Evolutionary conservation across 2,888 invertebrate genomes (phyloP).

Genomic region (Ethmia dodecea): DNA sequence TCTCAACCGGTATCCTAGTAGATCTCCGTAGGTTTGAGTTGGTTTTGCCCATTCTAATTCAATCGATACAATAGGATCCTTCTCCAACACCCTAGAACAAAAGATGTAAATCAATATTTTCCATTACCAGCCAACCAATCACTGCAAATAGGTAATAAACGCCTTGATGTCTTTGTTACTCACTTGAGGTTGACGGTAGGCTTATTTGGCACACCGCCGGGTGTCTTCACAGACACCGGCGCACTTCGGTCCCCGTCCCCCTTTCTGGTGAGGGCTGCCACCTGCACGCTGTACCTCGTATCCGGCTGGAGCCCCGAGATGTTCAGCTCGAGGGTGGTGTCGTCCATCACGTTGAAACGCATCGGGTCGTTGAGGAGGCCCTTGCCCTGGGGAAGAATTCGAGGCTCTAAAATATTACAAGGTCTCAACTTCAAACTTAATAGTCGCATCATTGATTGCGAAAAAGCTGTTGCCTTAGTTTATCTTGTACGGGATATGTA

Average conservation of each 20-base stretch:
- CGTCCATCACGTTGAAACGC: conserved; percentile 90
- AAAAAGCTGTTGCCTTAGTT: too few species aligned
- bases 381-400: conserved; percentile 75
- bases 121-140: too few species aligned
- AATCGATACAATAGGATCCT: conserved; percentile 92
- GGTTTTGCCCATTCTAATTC: conserved; percentile 96
- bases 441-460: too few species aligned
- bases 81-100: conserved; percentile 84
- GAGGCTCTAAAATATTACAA: too few species aligned
- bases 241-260: conserved; percentile 97
- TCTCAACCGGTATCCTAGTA: conserved; percentile 90
- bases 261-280: conserved; percentile 96
- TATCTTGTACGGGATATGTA: too few species aligned
- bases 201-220: conserved; percentile 93
- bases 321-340: conserved; percentile 86
- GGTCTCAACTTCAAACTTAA: too few species aligned
- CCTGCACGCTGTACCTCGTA: conserved; percentile 95
- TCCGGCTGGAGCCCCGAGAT: conserved; percentile 96
- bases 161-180: too few species aligned
- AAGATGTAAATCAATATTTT: conserved; percentile 12
- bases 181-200: conserved; percentile 90
- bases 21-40: conserved; percentile 90
- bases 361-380: conserved; percentile 91
- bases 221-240: conserved; percentile 91
- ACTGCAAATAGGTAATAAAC: neutral